Conservation (phyloP, 2,797 vertebrate species). For the Pseudochirops cupreus region DNA sequence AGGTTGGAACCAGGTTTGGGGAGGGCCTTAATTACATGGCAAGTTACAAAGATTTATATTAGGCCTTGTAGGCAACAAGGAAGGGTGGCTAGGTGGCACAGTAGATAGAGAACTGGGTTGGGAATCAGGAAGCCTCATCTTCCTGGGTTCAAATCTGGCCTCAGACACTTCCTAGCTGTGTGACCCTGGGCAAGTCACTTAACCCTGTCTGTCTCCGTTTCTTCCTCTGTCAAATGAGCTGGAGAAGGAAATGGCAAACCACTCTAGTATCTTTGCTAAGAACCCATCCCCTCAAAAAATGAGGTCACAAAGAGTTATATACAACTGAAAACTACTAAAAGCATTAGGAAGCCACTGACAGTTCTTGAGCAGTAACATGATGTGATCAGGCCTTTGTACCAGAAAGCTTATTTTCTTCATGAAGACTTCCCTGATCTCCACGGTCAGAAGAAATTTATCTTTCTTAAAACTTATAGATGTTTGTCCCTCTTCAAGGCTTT, state of each 20-base stretch:
- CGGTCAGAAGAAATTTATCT: neutral
- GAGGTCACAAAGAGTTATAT: neutral
- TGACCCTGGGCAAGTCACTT: neutral
- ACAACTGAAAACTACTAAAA: neutral
- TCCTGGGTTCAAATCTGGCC: neutral
- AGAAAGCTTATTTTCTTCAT: neutral
- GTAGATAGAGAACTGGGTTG: neutral
- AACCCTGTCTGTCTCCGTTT: neutral
- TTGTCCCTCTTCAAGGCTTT: neutral
- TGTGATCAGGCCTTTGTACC: neutral
- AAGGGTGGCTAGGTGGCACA: neutral
- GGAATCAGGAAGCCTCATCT: neutral
- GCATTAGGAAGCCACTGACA: neutral
- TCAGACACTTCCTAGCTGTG: neutral
- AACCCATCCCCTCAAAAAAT: neutral
- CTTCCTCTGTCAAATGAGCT: neutral
- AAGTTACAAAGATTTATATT: neutral
- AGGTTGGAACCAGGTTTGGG: no score
- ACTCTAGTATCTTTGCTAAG: neutral
- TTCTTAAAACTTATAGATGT: neutral
- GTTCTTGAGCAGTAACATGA: neutral
- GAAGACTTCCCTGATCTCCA: neutral
- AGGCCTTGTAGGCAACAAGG: neutral
- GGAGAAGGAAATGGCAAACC: neutral
- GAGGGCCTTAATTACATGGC: neutral